Evolutionary conservation across 2,113 vertebrate species (phyloP), one percentile per base, ranked within the genome.

Genomic region (Fregetta grallaria): DNA sequence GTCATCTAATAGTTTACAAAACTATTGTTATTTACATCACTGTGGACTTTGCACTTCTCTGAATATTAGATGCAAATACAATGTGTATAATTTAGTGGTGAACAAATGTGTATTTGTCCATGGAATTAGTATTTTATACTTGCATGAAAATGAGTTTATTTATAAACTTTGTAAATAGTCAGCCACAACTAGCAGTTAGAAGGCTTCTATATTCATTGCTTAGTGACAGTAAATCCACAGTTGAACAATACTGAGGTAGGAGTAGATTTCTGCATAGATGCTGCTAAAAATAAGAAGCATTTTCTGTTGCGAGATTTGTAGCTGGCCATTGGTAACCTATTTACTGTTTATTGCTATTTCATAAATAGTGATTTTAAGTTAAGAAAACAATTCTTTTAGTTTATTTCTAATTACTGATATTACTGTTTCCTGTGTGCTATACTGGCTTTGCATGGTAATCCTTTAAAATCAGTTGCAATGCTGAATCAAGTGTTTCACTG

Each of bases 131-230:
- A 86, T 93, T 96, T 96, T 94, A 94, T 95, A 96, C 93, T 78
- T 96, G 96, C 96, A 97, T 97, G 96, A 65, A 89, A 97, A 92
- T 87, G 56, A 91, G 56, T 94, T 94, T 96, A 94, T 92, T 92
- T 95, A 96, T 97, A 96, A 96, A 96, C 84, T 92, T 91, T 97
- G 92, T 96, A 97, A 95, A 97, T 95, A 97, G 96, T 68, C 71
- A 94, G 70, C 40, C 86, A 90, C 83, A 65, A 75, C 68, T 79
- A 94, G 58, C 86, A 76, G 36, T 94, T 85, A 66, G 34, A 89
- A 96, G 89, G 61, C 76, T 96, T 78, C 67, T 93, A 26, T 88
- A 42, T 96, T 94, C 36, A 6, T 92, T 89, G 38, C 45, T 86
- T 76, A 70, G 32, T 86, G 59, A 70, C 53, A 44, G 29, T 68